Base-by-base conservation (phyloP, 2,113 vertebrate genomes). In the Clarias macrocephalus region DNA sequence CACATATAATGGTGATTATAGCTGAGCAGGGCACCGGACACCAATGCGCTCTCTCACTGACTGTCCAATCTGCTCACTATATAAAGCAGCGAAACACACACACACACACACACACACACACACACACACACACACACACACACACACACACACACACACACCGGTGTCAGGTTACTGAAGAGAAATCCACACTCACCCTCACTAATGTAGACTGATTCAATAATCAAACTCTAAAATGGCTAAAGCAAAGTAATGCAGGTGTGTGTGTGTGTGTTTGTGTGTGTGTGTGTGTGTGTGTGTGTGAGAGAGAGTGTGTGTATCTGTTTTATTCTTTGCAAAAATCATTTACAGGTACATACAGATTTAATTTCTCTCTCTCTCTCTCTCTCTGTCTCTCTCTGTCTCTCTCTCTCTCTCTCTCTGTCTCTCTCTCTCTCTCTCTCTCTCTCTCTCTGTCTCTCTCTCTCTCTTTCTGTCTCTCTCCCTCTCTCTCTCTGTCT, bases 21-120 rank as follows among this genome's bases (percentile, higher is more conserved):
- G 28, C 59, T 82, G 28, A 82, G 80, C 59, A 33, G 30, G 73
- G 54, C 21, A 62, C 56, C 19, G 6, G 25, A 37, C 28, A 56
- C 66, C 33, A 10, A 10, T n/a, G 25, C 37, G 23, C n/a, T 16
- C 30, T 42, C 30, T 37, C 12, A 23, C 30, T 15, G 13, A 85
- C 56, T 62, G 83, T 60, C 2, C 54, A 57, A 59, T 42, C 30
- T 60, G 23, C 57, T 60, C 33, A 3, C 54, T 85, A 48, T 85
- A 62, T 59, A 84, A 84, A 84, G 83, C 48, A 70, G 28, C n/a
- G 70, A 70, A 73, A 76, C 42, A n/a, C 73, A 54, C 72, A 75
- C 72, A 75, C 72, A 42, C 70, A 72, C 68, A 57, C 65, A 72
- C 48, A n/a, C 60, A 65, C 42, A 73, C 70, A 42, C 70, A 73